Base-by-base conservation (phyloP, 2,888 invertebrate species). In the Amphipyra tragopoginis region DNA sequence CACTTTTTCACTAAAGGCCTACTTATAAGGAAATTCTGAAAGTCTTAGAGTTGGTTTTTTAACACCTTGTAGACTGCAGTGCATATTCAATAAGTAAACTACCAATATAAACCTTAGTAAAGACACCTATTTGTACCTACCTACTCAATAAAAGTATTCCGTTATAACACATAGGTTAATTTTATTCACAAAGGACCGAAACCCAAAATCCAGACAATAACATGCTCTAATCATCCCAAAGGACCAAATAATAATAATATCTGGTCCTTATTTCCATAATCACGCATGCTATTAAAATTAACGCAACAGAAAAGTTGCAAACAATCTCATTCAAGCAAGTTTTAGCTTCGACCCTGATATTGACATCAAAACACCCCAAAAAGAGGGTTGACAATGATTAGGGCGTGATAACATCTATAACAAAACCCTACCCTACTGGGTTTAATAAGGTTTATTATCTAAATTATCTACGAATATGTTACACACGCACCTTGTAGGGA, bases 401-500 rank as follows among this genome's bases (percentile, higher is more conserved):
- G 61, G 64, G 65, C 63, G 47, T 72, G 85, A 84, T 85, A 84
- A 79, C 76, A 83, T 83, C 79, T 81, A 68, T 67, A 75, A 84
- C 65, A 77, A 74, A 74, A 74, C 73, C 72, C 68, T 58, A 80
- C 79, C 79, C 75, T 67, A 52, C 70, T 36, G 70, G 51, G 73
- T 65, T 66, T 72, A 77, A 76, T 77, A 76, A 76, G 68, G 80
- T 81, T 81, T 82, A 81, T 83, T 83, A 84, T 81, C 86, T 82
- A 80, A 85, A 87, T 83, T 82, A 80, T 82, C 85, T 77, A 69
- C 74, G 77, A 79, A 80, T 80, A 79, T 81, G 78, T 71, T 72
- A 75, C 65, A 49, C 64, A 61, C 65, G 38, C 40, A 66, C 62
- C 61, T 65, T 57, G 6, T 63, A 69, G 64, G 65, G 75, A 55